These are phyloP conservation scores for Dendrocincla tyrannina DNA, from an alignment of 2,797 vertebrate genomes.

Conservation along the genomic window DNA sequence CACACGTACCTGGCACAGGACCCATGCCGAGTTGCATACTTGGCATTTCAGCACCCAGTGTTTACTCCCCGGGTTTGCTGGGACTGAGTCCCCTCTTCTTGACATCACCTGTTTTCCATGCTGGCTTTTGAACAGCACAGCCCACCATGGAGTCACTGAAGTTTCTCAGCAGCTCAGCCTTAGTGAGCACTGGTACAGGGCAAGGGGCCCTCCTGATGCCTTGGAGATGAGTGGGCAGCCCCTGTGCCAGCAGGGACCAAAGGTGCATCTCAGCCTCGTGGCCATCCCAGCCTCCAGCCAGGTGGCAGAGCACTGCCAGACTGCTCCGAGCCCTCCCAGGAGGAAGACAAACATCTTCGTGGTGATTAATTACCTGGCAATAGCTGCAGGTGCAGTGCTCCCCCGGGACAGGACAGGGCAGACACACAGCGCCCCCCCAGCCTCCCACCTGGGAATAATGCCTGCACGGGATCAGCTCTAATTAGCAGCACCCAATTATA, in stretches of 20 bases:
- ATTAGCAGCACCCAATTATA: background rate
- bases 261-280: background rate
- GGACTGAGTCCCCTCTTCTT: background rate
- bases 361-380: background rate
- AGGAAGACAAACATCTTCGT: background rate
- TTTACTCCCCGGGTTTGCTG: background rate
- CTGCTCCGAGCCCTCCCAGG: background rate
- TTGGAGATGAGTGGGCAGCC: rapidly evolving
- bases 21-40: background rate
- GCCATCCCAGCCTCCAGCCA: background rate
- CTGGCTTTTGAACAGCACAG: rapidly evolving
- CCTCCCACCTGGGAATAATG: background rate
- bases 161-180: rapidly evolving
- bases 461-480: background rate
- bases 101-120: background rate
- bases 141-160: rapidly evolving
- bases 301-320: rapidly evolving
- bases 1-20: background rate
- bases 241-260: rapidly evolving
- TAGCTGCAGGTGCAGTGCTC: rapidly evolving
- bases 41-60: background rate
- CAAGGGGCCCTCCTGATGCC: background rate
- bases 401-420: rapidly evolving
- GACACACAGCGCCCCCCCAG: background rate
- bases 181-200: rapidly evolving